Evolutionary conservation across 2,113 vertebrate species (phyloP), one percentile per base, ranked within the genome.

Genomic region (Dinomys branickii): DNA sequence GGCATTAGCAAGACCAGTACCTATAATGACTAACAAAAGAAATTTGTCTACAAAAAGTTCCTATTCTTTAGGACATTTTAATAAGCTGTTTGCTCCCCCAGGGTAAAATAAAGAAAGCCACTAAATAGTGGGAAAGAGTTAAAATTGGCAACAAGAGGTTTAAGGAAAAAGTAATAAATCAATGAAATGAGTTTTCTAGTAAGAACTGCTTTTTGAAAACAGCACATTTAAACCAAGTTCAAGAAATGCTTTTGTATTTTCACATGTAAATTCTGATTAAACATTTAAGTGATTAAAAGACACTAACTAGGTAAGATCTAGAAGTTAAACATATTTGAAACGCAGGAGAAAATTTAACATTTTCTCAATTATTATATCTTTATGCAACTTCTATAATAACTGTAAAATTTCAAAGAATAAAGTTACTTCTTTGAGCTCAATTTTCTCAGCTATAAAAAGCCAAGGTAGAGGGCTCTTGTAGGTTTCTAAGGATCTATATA

Each of bases 351-450:
- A 81, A 56, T 81, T 91, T 81, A 77, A 58, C 11, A 78, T 77
- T 85, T 85, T 78, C 35, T 88, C 50, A 50, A 7, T 61, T 35
- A 82, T 44, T 86, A 6, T 61, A 86, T 89, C 63, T 94, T 94
- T 90, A 90, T 44, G 24, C 30, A 92, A 96, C 38, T 65, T 96
- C 85, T 88, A 78, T 47, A 94, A 85, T 52, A 78, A 65, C 56
- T 94, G 63, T 75, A 93, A 95, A 92, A 61, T 81, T 67, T 96
- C 59, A 93, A 94, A 93, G 28, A 85, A 47, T 56, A 87, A 81
- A 89, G 28, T 91, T 80, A 85, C 8, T 78, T 94, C 52, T 85
- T 63, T 90, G 80, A 86, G 59, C 14, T 96, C 47, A 91, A 33
- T 89, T 90, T 92, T 22, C n/a, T 92, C 1, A 95, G 38, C 38